These are phyloP conservation scores for Chionis minor DNA, from an alignment of 2,113 vertebrate species.

Conservation along the genomic window DNA sequence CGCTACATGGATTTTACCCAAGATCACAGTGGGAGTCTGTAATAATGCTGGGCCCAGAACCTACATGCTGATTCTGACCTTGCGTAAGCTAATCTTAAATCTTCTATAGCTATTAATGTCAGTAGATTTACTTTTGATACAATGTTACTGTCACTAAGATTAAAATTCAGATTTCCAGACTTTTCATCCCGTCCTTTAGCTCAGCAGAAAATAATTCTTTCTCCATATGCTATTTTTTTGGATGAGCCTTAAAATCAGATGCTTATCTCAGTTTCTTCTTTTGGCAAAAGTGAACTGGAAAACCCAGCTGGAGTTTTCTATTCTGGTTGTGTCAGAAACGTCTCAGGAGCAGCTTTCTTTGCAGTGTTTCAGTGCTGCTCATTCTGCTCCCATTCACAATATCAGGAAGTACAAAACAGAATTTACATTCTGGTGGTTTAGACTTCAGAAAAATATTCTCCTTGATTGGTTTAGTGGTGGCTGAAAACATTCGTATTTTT, in stretches of 20 bases:
- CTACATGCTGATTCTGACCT: slow-evolving; percentile 56
- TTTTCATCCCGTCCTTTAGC: slow-evolving; percentile 22
- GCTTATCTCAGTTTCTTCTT: slow-evolving; percentile 48
- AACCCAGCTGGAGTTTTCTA: slow-evolving; percentile 39
- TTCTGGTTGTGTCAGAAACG: slow-evolving; percentile 22
- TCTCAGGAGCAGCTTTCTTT: slow-evolving; percentile 31
- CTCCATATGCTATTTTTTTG: slow-evolving; percentile 39
- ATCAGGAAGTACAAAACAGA: neutral
- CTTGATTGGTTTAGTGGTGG: neutral
- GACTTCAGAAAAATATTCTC: neutral
- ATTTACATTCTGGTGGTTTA: neutral
- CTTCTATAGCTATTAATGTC: slow-evolving; percentile 41
- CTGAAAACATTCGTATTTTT: neutral
- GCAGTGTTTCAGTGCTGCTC: neutral
- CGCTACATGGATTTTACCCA: slow-evolving; percentile 37
- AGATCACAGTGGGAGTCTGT: slow-evolving; percentile 26
- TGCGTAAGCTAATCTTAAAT: slow-evolving; percentile 46
- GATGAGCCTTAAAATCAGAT: slow-evolving; percentile 36
- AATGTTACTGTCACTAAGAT: slow-evolving; percentile 3
- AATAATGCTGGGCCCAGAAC: slow-evolving; percentile 12
- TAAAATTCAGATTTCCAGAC: slow-evolving; percentile 26
- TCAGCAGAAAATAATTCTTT: slow-evolving; percentile 56
- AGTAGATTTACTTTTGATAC: slow-evolving; percentile 39
- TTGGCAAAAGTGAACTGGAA: slow-evolving; percentile 45
- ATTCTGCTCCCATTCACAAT: neutral